Percentiles rank a stretch among this genome's conserved stretches.
Conservation (phyloP, 2,888 invertebrate genomes). For the Lutraria lutraria region DNA sequence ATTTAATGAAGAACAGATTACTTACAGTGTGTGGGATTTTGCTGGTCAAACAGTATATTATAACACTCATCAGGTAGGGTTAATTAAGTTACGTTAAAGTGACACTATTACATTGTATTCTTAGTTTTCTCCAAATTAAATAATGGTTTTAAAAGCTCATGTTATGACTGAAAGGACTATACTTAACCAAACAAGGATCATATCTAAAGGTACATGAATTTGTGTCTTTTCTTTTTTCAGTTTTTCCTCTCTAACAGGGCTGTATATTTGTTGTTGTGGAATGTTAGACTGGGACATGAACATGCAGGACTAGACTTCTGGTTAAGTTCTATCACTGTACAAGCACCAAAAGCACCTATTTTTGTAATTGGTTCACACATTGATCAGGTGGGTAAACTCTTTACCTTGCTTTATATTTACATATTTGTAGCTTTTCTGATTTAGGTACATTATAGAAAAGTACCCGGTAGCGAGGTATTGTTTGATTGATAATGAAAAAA, state of each 20-base stretch:
- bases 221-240: conserved; percentile 66
- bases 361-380: conserved; percentile 86
- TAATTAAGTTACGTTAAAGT: too few species aligned
- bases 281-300: conserved; percentile 84
- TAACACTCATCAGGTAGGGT: conserved; percentile 86
- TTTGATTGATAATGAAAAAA: too few species aligned
- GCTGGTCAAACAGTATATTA: conserved; percentile 87
- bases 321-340: conserved; percentile 85
- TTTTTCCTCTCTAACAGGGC: conserved; percentile 86
- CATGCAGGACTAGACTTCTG: conserved; percentile 86
- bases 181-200: too few species aligned
- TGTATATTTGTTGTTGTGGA: conserved; percentile 85
- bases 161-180: too few species aligned
- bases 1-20: conserved; percentile 76
- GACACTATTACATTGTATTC: too few species aligned
- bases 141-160: too few species aligned
- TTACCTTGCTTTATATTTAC: not conserved
- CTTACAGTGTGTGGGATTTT: conserved; percentile 86
- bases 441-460: too few species aligned
- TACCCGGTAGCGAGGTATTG: too few species aligned
- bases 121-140: too few species aligned
- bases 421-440: not conserved
- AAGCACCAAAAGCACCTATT: conserved; percentile 85
- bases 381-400: conserved; percentile 79
- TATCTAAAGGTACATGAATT: too few species aligned